Conservation (phyloP, 2,113 vertebrate genomes). For the Papio anubis region DNA sequence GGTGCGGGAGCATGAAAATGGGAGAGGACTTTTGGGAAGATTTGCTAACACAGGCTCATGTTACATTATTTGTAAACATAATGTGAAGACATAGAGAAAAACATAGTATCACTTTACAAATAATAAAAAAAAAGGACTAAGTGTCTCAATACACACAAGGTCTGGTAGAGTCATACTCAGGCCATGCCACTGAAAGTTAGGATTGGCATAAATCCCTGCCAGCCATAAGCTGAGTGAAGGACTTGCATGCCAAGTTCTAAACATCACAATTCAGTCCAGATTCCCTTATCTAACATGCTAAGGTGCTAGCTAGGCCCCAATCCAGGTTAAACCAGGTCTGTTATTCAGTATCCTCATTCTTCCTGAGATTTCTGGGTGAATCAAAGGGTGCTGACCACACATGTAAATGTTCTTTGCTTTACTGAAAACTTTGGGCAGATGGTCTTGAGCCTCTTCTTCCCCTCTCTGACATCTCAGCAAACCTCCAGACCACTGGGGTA, state of each 20-base stretch:
- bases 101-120: not conserved
- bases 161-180: not conserved
- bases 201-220: not conserved
- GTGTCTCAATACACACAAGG: not conserved
- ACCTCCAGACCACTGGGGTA: not conserved
- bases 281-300: not conserved
- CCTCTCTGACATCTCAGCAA: not conserved
- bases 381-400: fast-evolving
- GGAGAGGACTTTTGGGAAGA: not conserved
- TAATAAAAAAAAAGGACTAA: not conserved
- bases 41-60: not conserved
- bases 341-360: not conserved
- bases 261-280: not conserved
- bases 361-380: not conserved
- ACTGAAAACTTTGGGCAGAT: too few relatives aligned
- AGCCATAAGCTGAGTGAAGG: not conserved
- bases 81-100: not conserved
- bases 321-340: not conserved
- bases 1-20: too few relatives aligned
- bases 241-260: not conserved
- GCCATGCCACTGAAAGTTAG: not conserved
- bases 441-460: not conserved
- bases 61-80: constrained; percentile 31
- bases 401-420: not conserved
- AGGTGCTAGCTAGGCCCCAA: too few relatives aligned